Percentiles rank a stretch among this genome's conserved stretches.
Evolutionary conservation across 2,888 invertebrate genomes (phyloP).

Genomic region (Xylota sylvarum): DNA sequence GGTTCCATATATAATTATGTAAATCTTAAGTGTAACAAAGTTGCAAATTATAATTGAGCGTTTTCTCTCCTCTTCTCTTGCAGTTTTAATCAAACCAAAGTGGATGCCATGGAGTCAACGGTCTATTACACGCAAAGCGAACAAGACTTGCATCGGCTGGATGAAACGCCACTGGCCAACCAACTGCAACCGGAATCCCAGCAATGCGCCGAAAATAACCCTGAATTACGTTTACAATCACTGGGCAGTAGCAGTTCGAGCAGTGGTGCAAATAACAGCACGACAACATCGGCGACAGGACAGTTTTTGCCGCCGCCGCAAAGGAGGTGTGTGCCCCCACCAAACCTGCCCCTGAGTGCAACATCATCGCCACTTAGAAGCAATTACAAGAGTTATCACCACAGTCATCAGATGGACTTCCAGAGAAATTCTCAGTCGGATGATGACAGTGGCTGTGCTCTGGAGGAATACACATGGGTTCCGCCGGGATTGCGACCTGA

Average conservation of each 20-base stretch:
- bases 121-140: conserved; percentile 84
- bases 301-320: conserved; percentile 82
- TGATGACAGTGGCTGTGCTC: conserved; percentile 98
- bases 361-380: conserved; percentile 83
- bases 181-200: conserved; percentile 78
- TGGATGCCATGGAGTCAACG: conserved; percentile 79
- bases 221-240: conserved; percentile 77
- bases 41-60: conserved; percentile 30
- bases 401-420: conserved; percentile 87
- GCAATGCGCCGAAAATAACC: conserved; percentile 63
- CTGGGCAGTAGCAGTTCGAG: conserved; percentile 77
- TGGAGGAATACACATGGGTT: conserved; percentile 99
- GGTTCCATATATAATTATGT: conserved; percentile 35
- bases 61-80: conserved; percentile 7
- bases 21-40: conserved; percentile 9
- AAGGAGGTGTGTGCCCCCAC: conserved; percentile 84
- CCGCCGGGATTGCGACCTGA: conserved; percentile 98
- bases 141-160: conserved; percentile 83
- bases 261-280: conserved; percentile 78
- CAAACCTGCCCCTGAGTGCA: conserved; percentile 82
- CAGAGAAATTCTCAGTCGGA: conserved; percentile 96
- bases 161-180: conserved; percentile 75
- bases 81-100: conserved; percentile 56
- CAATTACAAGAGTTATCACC: conserved; percentile 83
- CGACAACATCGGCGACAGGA: conserved; percentile 79